Base-by-base conservation (phyloP, 2,113 vertebrate genomes). In the Colaptes auratus region DNA sequence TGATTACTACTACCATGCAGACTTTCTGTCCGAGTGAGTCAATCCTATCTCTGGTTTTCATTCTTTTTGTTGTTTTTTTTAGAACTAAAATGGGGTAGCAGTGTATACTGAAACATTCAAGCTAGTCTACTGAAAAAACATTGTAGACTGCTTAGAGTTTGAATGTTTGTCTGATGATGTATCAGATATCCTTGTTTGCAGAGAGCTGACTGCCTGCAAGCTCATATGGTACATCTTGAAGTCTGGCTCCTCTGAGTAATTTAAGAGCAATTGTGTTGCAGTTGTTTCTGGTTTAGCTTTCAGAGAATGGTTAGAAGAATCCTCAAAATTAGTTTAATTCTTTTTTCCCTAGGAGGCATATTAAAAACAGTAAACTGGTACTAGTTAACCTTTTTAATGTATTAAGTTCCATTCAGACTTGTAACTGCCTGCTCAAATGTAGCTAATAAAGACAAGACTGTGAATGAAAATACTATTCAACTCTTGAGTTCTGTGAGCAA, bases 1-100 rank as follows among this genome's bases (percentile, higher is more conserved):
- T 24, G 99, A 99, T 97, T 99, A 99, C 96, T 99, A 99, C 97
- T 99, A 99, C 96, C 99, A 99, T 70, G 99, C 99, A 65, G 99
- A 99, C 97, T 99, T 99, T 95, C 96, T 99, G 15, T 99, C 99
- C 18, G 98, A 99, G 99, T 99, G 97, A 98, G 99, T 97, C 55
- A 67, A 9, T 89, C 86, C 52, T 92, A 4, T 48, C 42, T 53
- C 36, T 86, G 31, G 7, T 78, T 93, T 92, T 76, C 2, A 0
- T 89, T 93, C 27, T 66, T 89, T 35, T 5, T 0, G 7, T 39
- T 15, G 14, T 16, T 56, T 56, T 92, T 72, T 55, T 39, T 39
- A 4, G n/a, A 92, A 95, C 58, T 75, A 58, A 63, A 86, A 53
- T 10, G 31, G 50, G 13, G 4, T 86, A 92, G 30, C 17, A 52